Evolutionary conservation across 2,113 vertebrate species (phyloP), one percentile per base, ranked within the genome.

Genomic region (Ciconia stormi): DNA sequence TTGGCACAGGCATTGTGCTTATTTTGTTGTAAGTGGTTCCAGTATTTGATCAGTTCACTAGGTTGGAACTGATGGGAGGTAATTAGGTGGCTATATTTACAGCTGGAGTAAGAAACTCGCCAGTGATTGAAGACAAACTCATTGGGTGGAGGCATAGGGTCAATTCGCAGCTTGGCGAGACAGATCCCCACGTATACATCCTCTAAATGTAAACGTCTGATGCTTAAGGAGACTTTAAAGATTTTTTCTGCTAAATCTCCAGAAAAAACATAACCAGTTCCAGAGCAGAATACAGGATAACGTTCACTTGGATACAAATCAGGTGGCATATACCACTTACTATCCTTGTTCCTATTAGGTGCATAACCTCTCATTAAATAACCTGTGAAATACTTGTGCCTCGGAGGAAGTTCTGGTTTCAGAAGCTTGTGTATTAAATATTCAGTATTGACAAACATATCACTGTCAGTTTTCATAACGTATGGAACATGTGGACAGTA

Each of bases 381-480:
- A 56, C 99, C 99, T 23, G 99, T 99, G 72, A 99, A 99, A 82
- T 99, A 99, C 95, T 99, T 99, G 67, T 85, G 98, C 91, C 96
- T 98, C 1, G 98, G 98, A 79, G 98, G 98, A 72, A 98, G 94
- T 42, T 99, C 99, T 78, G 99, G 99, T 95, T 98, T 98, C 77
- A 99, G 97, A 61, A 99, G 97, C 97, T 99, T 99, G 49, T 99
- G 98, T 97, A 99, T 98, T 93, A 99, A 98, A 92, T 99, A 99
- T 27, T 99, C 99, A 0, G 99, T 99, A 95, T 99, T 99, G 94
- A 99, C 98, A 81, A 99, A 99, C 99, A 99, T 99, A 94, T 99
- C 99, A 3, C 99, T 99, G 98, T 99, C 99, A 1, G 99, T 99
- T 98, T 99, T 99, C 99, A 99, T 99, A 78, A 99, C 99, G 2